Evolutionary conservation across 1,140 invertebrate genomes (phyloP).

Genomic region (Panagrolaimus sp.): DNA sequence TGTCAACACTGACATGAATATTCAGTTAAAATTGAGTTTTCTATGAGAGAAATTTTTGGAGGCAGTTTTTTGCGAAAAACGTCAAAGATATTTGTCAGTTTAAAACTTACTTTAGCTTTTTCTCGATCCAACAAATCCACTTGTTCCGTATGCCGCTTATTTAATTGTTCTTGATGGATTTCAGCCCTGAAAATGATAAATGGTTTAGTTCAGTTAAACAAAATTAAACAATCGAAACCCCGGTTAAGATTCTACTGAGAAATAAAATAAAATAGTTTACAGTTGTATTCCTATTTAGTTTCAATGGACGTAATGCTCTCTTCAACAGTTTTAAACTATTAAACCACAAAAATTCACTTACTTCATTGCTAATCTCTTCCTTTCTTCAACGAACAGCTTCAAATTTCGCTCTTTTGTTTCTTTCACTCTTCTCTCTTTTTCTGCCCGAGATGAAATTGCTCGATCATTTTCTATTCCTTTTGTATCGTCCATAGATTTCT

Average conservation of each 20-base stretch:
- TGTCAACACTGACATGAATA: no score
- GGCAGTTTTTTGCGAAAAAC: no score
- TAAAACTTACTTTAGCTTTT: slow-evolving; percentile 71
- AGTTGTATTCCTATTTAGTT: no score
- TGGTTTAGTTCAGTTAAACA: slow-evolving; percentile 9
- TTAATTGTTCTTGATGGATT: slow-evolving; percentile 86
- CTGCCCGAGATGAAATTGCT: slow-evolving; percentile 89
- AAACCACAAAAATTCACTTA: neutral
- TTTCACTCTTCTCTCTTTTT: slow-evolving; percentile 75
- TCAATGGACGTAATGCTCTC: no score
- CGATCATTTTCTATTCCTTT: slow-evolving; percentile 69
- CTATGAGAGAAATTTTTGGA: no score
- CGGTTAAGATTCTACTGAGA: no score
- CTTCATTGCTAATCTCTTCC: slow-evolving; percentile 63
- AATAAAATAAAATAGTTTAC: no score
- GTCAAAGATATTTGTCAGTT: no score
- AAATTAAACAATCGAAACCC: no score
- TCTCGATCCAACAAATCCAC: slow-evolving; percentile 81
- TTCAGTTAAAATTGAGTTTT: no score
- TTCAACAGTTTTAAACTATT: no score
- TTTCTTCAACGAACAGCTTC: slow-evolving; percentile 96
- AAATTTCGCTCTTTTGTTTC: slow-evolving; percentile 98
- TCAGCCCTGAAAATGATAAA: slow-evolving; percentile 58
- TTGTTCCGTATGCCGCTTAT: slow-evolving; percentile 83
- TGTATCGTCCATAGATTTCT: slow-evolving; percentile 91